phyloP scores from a whole-genome alignment of 2,888 invertebrate genomes.

The Cataglyphis rosenhaueri region DNA sequence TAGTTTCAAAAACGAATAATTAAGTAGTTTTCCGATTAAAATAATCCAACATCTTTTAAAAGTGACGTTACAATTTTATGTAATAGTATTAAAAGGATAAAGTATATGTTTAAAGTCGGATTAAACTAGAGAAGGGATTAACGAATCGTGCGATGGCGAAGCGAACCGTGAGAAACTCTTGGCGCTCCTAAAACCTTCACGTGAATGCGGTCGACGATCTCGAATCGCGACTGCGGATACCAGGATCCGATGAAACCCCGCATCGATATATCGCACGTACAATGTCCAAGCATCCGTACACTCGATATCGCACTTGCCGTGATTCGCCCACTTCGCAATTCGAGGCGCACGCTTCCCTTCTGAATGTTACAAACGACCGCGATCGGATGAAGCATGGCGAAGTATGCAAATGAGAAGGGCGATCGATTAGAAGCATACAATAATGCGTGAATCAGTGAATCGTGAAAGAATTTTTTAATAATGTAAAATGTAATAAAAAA shows the following conservation, averaged over 20 bases:
- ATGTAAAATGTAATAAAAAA: background rate
- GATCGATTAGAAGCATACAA: slow-evolving; percentile 18
- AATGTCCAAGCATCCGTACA: slow-evolving; percentile 58
- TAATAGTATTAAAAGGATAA: background rate
- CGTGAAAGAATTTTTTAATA: background rate
- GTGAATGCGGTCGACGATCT: slow-evolving; percentile 27
- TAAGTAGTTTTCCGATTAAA: background rate
- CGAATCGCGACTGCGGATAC: slow-evolving; percentile 36
- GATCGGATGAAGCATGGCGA: slow-evolving; percentile 43
- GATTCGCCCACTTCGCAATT: slow-evolving; percentile 78
- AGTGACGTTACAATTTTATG: background rate
- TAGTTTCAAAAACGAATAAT: background rate
- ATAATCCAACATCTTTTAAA: background rate
- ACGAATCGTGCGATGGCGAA: background rate
- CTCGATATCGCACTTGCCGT: slow-evolving; percentile 81
- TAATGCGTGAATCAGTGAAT: slow-evolving; percentile 10
- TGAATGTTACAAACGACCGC: slow-evolving; percentile 17
- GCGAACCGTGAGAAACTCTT: background rate
- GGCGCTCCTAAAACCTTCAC: slow-evolving; percentile 2
- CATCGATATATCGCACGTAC: slow-evolving; percentile 53
- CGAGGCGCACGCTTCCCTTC: slow-evolving; percentile 62
- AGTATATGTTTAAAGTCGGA: background rate
- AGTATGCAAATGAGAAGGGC: slow-evolving; percentile 40
- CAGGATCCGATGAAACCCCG: slow-evolving; percentile 61
- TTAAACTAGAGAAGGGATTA: slow-evolving; percentile 13